Conservation (phyloP, 2,888 invertebrate species). For the Aelia acuminata region DNA sequence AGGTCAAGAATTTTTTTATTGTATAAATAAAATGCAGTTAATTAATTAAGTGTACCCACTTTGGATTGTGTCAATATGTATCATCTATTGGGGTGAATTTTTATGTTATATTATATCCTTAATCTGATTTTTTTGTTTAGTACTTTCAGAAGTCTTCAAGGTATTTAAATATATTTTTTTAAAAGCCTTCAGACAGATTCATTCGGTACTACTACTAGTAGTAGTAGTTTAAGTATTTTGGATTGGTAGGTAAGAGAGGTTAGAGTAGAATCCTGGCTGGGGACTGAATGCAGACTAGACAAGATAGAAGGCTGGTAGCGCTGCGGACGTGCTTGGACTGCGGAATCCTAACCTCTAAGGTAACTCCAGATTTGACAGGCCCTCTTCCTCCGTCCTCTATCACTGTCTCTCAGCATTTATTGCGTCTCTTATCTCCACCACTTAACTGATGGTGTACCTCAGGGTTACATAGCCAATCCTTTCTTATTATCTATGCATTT, state of each 20-base stretch:
- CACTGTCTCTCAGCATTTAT: background rate
- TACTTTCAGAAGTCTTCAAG: too few species aligned
- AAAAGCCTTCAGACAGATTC: background rate
- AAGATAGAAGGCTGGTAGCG: constrained; percentile 14
- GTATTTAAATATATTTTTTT: background rate
- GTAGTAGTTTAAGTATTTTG: background rate
- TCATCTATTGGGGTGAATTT: too few species aligned
- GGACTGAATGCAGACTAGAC: constrained; percentile 9
- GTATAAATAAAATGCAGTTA: too few species aligned
- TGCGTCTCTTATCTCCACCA: background rate
- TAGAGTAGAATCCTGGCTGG: background rate
- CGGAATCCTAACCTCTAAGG: background rate
- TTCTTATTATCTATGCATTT: background rate
- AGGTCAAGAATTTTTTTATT: too few species aligned
- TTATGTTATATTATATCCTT: too few species aligned
- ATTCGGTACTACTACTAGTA: background rate
- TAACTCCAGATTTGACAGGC: constrained; percentile 8
- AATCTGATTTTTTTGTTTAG: too few species aligned
- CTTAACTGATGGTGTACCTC: background rate
- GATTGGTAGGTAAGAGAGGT: background rate
- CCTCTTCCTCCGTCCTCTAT: constrained; percentile 3
- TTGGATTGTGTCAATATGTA: too few species aligned
- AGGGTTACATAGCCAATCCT: background rate
- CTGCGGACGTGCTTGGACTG: background rate
- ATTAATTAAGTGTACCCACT: too few species aligned